These are phyloP conservation scores for Unio pictorum DNA, from an alignment of 2,888 invertebrate genomes.

Conservation along the genomic window DNA sequence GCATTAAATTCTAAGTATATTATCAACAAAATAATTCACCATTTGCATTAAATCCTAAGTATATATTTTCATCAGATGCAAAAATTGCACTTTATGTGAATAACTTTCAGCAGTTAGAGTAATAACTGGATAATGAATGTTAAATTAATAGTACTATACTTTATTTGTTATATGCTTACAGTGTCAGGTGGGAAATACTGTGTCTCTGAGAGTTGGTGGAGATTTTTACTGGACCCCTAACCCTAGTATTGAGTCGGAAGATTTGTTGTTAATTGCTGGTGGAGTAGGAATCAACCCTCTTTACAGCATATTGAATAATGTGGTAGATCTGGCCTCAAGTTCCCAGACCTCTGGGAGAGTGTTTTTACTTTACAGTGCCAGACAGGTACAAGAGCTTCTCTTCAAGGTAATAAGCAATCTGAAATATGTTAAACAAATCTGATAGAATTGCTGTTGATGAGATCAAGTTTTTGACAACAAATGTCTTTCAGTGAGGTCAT, in stretches of 20 bases:
- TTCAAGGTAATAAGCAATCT: slow-evolving; percentile 63
- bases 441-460: too few species aligned
- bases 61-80: too few species aligned
- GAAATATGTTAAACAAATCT: too few species aligned
- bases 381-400: slow-evolving; percentile 67
- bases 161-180: slow-evolving; percentile 33
- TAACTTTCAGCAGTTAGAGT: too few species aligned
- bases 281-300: slow-evolving; percentile 74
- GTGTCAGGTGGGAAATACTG: slow-evolving; percentile 67
- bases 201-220: slow-evolving; percentile 71
- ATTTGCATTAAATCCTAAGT: too few species aligned
- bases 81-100: too few species aligned
- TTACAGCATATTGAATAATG: slow-evolving; percentile 68
- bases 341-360: slow-evolving; percentile 35
- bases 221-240: slow-evolving; percentile 69
- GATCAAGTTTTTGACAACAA: too few species aligned
- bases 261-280: slow-evolving; percentile 72
- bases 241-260: slow-evolving; percentile 22
- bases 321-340: slow-evolving; percentile 37
- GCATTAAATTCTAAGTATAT: too few species aligned
- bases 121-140: too few species aligned
- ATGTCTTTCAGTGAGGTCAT: too few species aligned
- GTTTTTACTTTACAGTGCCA: slow-evolving; percentile 69
- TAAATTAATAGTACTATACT: not conserved
- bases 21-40: too few species aligned